Evolutionary conservation across 2,113 vertebrate genomes (phyloP), one percentile per base, ranked within the genome.

Genomic region (Microcebus tavaratra): DNA sequence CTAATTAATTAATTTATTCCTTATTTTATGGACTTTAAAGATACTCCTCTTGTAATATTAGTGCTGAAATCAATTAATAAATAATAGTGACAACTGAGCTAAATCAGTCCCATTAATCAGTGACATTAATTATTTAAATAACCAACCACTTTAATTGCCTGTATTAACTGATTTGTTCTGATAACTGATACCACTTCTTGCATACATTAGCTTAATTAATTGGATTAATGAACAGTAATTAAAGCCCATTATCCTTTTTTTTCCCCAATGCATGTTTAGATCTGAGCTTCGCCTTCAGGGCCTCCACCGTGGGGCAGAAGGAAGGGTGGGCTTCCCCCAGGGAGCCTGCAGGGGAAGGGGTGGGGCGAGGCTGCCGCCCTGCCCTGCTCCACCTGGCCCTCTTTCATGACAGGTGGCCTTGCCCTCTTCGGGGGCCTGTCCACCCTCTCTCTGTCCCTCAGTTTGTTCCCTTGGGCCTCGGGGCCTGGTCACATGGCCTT

Each of bases 71-170:
- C 89, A 97, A 96, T 97, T 95, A 97, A 94, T 91, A 96, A 92
- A 87, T 89, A 96, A 91, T 88, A 81, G 76, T 70, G 95, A 97
- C 75, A 76, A 94, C 12, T 70, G 87, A 90, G 83, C 59, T 86
- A 72, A 94, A 92, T 85, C 95, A 78, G 79, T 63, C 68, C 80
- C 65, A 73, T 95, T 95, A 76, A 96, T 94, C 88, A 91, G 85
- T 36, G 6, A 1, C 92, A 91, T 97, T 93, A 95, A 97, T 97
- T 96, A 98, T 97, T 98, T 89, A 97, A 98, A 97, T 97, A 94
- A 90, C 61, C 87, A 93, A 57, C 34, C 90, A 78, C 45, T 95
- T 91, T 94, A 89, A 96, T 93, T 97, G 93, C 80, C 72, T 75
- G 29, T 81, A 90, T 90, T 92, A 97, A 92, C 95, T 84, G 95